Base-by-base conservation (phyloP, 2,113 vertebrate species). In the Tenebrosternarchus preto region DNA sequence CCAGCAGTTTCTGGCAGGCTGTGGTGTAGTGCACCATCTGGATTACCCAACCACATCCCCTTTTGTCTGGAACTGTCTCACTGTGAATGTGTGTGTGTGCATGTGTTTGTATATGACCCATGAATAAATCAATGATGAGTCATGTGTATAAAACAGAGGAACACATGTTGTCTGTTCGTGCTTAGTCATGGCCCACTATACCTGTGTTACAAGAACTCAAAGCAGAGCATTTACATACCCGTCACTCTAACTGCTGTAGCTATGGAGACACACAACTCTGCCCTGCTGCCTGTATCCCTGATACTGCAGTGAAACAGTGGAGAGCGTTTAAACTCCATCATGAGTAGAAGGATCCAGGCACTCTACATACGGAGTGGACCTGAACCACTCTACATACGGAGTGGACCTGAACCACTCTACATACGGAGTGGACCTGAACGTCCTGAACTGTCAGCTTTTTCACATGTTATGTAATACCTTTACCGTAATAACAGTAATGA, bases 121-220 rank as follows among this genome's bases (percentile, higher is more conserved):
- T 76, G 22, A 16, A 36, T 27, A 19, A 46, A 46, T 1, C 39
- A 46, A 11, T 46, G 39, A 46, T 46, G 39, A 46, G 39, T 46
- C 39, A 46, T 46, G 43, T 27, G 43, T 66, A 16, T 39, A 11
- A 55, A n/a, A 57, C 17, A 20, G 16, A 17, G 17, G 9, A 80
- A 56, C 68, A 72, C 64, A 19, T 67, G 33, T 46, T 64, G 24
- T 78, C 39, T 24, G 36, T 61, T 80, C 33, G 19, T 66, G 77
- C 61, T 70, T 60, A 80, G 73, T 78, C 70, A 61, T 56, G 31
- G 22, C 36, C 24, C 27, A 73, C 68, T 76, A 25, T 56, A 75
- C 74, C 55, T 61, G 74, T 56, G 31, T 73, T 82, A 59, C 17
- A 55, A 8, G 39, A 1, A 11, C 39, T 46, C 39, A 20, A 66